Evolutionary conservation across 2,113 vertebrate genomes (phyloP), one percentile per base, ranked within the genome.

Genomic region (Seriola dumerili): DNA sequence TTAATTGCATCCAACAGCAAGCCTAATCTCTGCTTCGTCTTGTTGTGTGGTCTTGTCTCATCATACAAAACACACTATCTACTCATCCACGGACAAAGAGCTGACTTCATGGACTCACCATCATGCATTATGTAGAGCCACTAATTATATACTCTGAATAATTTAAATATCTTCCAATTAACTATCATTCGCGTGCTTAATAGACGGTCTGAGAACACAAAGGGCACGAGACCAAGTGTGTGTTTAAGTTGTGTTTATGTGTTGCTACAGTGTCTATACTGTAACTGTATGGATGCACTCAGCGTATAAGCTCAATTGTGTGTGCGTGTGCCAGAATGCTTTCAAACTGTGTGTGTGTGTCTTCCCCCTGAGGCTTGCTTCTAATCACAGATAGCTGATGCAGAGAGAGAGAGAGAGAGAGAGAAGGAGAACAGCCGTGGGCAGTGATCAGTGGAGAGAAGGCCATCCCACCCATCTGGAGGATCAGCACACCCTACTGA

Each of bases 381-480:
- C 81, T 92, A 92, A 93, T 93, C 90, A 93, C 88, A 91, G 90
- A 86, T 87, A 91, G 88, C 88, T 89, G 88, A 90, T 86, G 89
- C 89, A 80, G 79, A 89, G 75, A 88, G 81, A 68, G 67, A 58
- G 65, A 72, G 59, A n/a, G 63, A 72, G 68, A 59, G 40, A 38
- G 59, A 42, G 69, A 23, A 50, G 66, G 50, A 84, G 76, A 83
- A 84, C 40, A 75, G 89, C 89, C 74, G 54, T 40, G 48, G 86
- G 90, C 92, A 89, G 83, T 84, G 87, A 89, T 92, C 87, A 74
- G 89, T 64, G 52, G 72, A 64, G 82, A 76, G 76, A 81, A 85
- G 90, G 88, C 89, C 87, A 88, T 93, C 89, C 89, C 77, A 76
- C 85, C 92, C 92, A 94, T 93, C 93, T 94, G 93, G 91, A 87